A percentile compares a stretch with the other conserved stretches of the same genome.
These are phyloP conservation scores for Dicyrtomina minuta DNA, from an alignment of 2,888 invertebrate genomes.

Conservation along the genomic window DNA sequence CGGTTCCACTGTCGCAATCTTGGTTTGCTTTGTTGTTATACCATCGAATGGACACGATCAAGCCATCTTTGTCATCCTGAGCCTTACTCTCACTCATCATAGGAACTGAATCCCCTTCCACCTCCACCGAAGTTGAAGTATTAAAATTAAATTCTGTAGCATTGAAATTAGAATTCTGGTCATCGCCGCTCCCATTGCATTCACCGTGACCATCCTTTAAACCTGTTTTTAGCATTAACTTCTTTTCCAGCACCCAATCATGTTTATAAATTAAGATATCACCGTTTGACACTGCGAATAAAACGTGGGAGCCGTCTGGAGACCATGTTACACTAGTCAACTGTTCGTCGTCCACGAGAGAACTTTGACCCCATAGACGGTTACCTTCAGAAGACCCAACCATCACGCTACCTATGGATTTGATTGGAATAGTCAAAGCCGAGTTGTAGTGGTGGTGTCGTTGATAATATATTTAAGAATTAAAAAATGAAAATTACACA, in stretches of 20 bases:
- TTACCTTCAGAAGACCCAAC: constrained; percentile 97
- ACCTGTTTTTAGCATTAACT: background rate
- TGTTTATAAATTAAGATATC: constrained; percentile 93
- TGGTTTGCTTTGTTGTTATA: background rate
- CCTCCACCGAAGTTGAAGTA: too few relatives aligned
- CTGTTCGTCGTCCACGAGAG: constrained; percentile 69
- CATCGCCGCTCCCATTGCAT: too few relatives aligned
- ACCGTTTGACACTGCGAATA: constrained; percentile 87
- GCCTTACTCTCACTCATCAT: background rate
- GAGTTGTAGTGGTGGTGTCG: too few relatives aligned
- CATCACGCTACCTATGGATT: constrained; percentile 74
- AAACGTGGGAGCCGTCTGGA: constrained; percentile 82
- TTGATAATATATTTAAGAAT: too few relatives aligned
- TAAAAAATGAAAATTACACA: too few relatives aligned
- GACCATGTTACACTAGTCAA: constrained; percentile 93
- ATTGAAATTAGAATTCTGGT: too few relatives aligned
- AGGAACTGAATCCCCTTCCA: too few relatives aligned
- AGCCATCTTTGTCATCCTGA: background rate
- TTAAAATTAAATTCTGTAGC: too few relatives aligned
- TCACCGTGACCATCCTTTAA: background rate
- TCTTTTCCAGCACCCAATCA: constrained; percentile 66
- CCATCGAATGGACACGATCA: constrained; percentile 9
- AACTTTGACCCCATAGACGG: constrained; percentile 95
- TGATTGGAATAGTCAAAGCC: background rate
- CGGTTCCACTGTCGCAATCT: background rate